Evolutionary conservation across 2,888 invertebrate genomes (phyloP), one percentile per base, ranked within the genome.

Genomic region (Anthophora plumipes): DNA sequence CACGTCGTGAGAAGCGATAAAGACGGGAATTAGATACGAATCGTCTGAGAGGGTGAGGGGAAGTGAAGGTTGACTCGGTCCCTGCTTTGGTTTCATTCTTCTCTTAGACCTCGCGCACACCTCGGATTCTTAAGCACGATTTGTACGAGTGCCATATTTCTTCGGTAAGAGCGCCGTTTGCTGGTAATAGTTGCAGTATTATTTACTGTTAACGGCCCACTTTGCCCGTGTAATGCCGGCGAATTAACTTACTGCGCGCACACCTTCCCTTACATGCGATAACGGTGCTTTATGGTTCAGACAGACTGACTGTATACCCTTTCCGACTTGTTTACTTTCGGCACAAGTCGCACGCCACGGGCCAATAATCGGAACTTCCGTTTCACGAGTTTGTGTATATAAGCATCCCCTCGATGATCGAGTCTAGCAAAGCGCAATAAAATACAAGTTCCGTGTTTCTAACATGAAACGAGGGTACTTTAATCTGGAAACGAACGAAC

Each of bases 171-270:
- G 85, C 81, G 82, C 83, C 85, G 77, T 84, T 88, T 75, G 80
- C 72, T 63, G 84, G 87, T 89, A 90, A 90, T 90, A 89, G 88
- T 90, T 89, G 80, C 85, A 88, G 88, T 90, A 90, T 91, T 92
- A 92, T 92, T 92, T 90, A 92, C 89, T 82, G 89, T 88, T 90
- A 91, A 91, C 89, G 89, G 88, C 86, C 89, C 88, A 88, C 90
- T 90, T 90, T 84, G 83, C 68, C 37, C 78, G 72, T 69, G 78
- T 80, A 88, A 88, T 77, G 77, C 68, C 77, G 59, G 75, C 72
- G 86, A 89, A 89, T 90, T 89, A 90, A 90, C 89, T 89, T 86
- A 86, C 88, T 76, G 84, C 81, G 81, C 72, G 52, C 70, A 75
- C 77, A 84, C 82, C 86, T 88, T 82, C 75, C 81, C 83, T 82